Evolutionary conservation across 2,113 vertebrate species (phyloP).

Genomic region (Xenopus borealis): DNA sequence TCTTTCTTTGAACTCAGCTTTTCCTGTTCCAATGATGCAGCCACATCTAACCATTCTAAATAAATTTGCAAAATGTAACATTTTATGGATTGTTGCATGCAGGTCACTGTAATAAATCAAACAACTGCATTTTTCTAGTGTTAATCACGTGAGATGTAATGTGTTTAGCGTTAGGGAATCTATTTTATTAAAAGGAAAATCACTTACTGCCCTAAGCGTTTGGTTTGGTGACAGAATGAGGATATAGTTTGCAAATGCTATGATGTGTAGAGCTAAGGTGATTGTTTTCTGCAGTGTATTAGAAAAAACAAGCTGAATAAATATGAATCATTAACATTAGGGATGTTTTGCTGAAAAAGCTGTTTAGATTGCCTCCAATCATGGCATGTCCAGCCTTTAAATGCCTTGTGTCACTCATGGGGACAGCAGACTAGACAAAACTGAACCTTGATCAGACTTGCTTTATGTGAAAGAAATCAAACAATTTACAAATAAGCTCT

Average conservation of each 20-base stretch:
- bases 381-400: no score
- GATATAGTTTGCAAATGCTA: conserved; percentile 21
- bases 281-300: no score
- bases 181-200: not conserved
- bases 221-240: conserved; percentile 37
- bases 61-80: conserved; percentile 23
- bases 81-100: conserved; percentile 7
- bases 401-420: no score
- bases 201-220: conserved; percentile 27
- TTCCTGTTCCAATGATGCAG: not conserved
- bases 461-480: no score
- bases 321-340: no score
- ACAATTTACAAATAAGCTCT: no score
- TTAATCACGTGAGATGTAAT: conserved; percentile 30
- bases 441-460: no score
- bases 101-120: conserved; percentile 41
- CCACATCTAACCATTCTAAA: conserved; percentile 38
- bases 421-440: no score
- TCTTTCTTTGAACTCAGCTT: no score
- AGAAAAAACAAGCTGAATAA: no score
- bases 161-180: conserved; percentile 34
- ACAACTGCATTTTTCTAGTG: conserved; percentile 12
- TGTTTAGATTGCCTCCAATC: no score
- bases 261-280: conserved; percentile 23
- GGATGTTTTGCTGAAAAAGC: no score